Evolutionary conservation across 2,888 invertebrate species (phyloP).

Genomic region (Trimorus sp.): DNA sequence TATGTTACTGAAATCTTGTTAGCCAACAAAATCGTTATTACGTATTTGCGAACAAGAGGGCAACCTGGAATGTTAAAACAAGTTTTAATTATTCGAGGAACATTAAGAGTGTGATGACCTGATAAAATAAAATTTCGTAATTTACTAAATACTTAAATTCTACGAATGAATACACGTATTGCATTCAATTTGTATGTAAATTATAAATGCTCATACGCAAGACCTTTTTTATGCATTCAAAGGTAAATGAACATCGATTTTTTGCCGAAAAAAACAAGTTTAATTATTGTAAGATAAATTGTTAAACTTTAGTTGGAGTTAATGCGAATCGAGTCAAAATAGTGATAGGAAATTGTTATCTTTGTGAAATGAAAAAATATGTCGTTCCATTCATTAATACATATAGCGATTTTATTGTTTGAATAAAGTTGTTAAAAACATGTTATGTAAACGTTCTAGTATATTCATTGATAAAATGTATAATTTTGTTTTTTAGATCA

Average conservation of each 20-base stretch:
- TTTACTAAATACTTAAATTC: slow-evolving; percentile 43
- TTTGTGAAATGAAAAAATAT: too few species aligned
- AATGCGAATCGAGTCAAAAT: slow-evolving; percentile 23
- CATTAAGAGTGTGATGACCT: slow-evolving; percentile 43
- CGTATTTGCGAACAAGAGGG: slow-evolving; percentile 16
- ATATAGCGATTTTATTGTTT: too few species aligned
- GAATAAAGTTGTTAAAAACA: too few species aligned
- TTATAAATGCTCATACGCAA: slow-evolving; percentile 25
- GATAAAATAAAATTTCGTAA: slow-evolving; percentile 35
- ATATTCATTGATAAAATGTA: too few species aligned
- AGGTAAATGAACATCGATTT: slow-evolving; percentile 24
- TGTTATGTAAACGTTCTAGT: too few species aligned
- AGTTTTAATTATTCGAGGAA: slow-evolving; percentile 42
- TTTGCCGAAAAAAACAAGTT: slow-evolving; percentile 35
- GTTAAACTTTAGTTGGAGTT: slow-evolving; percentile 17
- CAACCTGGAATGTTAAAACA: slow-evolving; percentile 39
- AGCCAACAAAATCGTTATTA: slow-evolving; percentile 24
- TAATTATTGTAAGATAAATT: slow-evolving; percentile 48
- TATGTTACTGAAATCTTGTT: too few species aligned
- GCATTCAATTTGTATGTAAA: slow-evolving; percentile 32
- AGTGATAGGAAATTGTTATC: not conserved
- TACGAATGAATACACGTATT: slow-evolving; percentile 53
- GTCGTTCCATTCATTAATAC: too few species aligned
- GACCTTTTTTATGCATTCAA: slow-evolving; percentile 27
- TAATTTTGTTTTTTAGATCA: too few species aligned